Evolutionary conservation across 2,888 invertebrate genomes (phyloP).

Genomic region (Drosophila niveifrons): DNA sequence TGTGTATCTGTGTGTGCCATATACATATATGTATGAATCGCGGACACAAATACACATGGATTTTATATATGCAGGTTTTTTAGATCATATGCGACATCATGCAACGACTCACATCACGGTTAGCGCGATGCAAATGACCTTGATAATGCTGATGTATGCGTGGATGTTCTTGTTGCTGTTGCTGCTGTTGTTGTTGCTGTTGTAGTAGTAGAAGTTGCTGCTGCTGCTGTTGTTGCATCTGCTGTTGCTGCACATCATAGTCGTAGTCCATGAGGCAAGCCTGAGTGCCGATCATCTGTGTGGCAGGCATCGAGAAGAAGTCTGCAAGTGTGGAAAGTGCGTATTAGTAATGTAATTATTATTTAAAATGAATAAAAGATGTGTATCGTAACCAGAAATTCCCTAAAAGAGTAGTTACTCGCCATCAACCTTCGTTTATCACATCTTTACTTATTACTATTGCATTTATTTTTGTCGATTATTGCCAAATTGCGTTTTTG

Average conservation of each 20-base stretch:
- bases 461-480: conserved; percentile 21
- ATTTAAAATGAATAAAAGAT: too few species aligned
- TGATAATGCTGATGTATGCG: conserved; percentile 76
- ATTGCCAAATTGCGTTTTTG: conserved; percentile 40
- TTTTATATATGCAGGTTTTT: conserved; percentile 54
- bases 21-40: conserved; percentile 24
- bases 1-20: conserved; percentile 30
- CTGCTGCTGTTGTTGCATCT: conserved; percentile 36
- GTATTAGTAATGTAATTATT: not conserved
- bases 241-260: conserved; percentile 60
- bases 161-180: conserved; percentile 52
- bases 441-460: conserved; percentile 1
- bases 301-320: conserved; percentile 81
- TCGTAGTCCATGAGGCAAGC: conserved; percentile 81
- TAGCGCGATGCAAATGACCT: conserved; percentile 84
- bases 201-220: conserved; percentile 33
- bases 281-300: conserved; percentile 81
- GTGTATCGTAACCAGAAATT: too few species aligned
- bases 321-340: conserved; percentile 54
- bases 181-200: conserved; percentile 46
- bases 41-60: conserved; percentile 27
- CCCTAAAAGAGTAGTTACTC: conserved; percentile 4
- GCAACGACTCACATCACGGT: conserved; percentile 84
- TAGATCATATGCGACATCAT: conserved; percentile 84
- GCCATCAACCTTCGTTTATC: not conserved